Evolutionary conservation across 2,888 invertebrate genomes (phyloP), one percentile per base, ranked within the genome.

Genomic region (Didymodactylos carnosus): DNA sequence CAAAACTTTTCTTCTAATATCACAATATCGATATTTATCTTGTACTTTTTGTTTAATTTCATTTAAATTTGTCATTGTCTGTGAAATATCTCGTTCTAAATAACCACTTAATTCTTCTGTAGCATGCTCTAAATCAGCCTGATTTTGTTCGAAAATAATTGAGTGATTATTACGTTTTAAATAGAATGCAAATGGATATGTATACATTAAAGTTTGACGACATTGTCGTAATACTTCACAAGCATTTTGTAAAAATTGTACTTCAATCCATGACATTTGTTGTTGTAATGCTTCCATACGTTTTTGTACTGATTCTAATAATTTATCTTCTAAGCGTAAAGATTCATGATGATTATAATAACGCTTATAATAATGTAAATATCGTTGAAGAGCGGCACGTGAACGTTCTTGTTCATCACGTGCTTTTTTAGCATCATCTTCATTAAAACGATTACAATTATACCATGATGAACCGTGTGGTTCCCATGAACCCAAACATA

Each of bases 281-380:
- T 75, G 72, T 83, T 98, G 97, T 95, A 98, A 95, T 85, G 94
- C 94, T 83, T 95, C 94, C 95, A 98, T 97, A 87, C 97, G 97
- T 83, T 90, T 90, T 84, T 94, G 92, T 75, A 95, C 91, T 76
- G 91, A 91, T 11, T 92, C 91, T 85, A 95, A 94, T 75, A 97
- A 87, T 87, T 86, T 78, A 3, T 90, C 89, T 86, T 98, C 97
- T 85, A 98, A 93, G 84, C 93, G 93, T 80, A 97, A 87, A 78
- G 94, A 94, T 85, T 94, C 94, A 92, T 94, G 93, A 85, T 98
- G 97, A 85, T 97, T 97, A 92, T 95, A 94, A 84, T 94, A 98
- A 76, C 97, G 90, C 86, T 95, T 95, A 85, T 94, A 97, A 85
- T 97, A 98, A 86, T 95, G 95, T 79, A 97, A 86, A 85, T 98